Percentiles rank a stretch among this genome's conserved stretches.
These are phyloP conservation scores for Phortica variegata DNA, from an alignment of 1,140 invertebrate genomes.

Conservation along the genomic window DNA sequence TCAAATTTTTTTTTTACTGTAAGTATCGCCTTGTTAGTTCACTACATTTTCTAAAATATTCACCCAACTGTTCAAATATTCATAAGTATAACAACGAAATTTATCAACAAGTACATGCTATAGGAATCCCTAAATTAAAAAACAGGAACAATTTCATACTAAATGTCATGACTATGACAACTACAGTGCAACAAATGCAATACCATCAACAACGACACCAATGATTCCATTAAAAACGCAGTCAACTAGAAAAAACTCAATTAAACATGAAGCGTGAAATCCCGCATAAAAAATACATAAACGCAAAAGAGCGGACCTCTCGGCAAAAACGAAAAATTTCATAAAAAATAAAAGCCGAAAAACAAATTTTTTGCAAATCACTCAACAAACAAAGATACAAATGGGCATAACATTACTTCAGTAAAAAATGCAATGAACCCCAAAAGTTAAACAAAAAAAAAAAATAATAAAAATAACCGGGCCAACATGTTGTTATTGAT, in stretches of 20 bases:
- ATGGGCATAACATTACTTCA: conserved; percentile 52
- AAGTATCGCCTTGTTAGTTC: too few relatives aligned
- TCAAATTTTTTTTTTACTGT: too few relatives aligned
- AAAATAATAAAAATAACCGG: conserved; percentile 7
- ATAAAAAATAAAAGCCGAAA: conserved; percentile 28
- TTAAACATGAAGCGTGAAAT: conserved; percentile 34
- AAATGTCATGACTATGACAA: too few relatives aligned
- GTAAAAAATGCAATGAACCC: conserved; percentile 47
- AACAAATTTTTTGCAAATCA: conserved; percentile 51
- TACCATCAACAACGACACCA: too few relatives aligned
- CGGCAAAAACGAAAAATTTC: too few relatives aligned
- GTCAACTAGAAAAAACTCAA: conserved; percentile 56
- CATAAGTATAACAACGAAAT: too few relatives aligned
- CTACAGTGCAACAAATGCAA: conserved; percentile 23
- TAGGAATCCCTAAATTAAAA: too few relatives aligned
- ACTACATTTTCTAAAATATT: too few relatives aligned
- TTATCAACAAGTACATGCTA: too few relatives aligned
- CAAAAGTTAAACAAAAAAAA: conserved; percentile 7
- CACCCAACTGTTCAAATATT: too few relatives aligned
- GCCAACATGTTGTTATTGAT: background rate
- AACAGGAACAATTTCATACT: too few relatives aligned
- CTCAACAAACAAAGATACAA: conserved; percentile 49
- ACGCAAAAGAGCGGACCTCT: conserved; percentile 7
- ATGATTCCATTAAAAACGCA: conserved; percentile 55
- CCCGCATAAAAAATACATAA: conserved; percentile 25